Conservation (phyloP, 1,140 invertebrate species). For the Diprion similis region DNA sequence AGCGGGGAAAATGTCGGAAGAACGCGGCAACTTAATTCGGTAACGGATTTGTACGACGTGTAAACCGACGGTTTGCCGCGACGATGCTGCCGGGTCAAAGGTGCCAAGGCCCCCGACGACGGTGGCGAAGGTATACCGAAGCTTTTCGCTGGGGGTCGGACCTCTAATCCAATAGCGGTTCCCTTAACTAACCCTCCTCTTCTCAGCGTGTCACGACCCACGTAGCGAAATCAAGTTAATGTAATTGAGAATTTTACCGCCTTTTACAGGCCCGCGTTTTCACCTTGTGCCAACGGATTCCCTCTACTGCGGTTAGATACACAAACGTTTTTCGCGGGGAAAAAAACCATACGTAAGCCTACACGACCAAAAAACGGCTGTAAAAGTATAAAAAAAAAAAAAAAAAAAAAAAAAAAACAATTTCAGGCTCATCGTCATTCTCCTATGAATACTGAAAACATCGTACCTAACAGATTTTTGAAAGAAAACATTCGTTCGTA, state of each 20-base stretch:
- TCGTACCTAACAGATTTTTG: too few species aligned
- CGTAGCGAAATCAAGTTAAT: constrained; percentile 49
- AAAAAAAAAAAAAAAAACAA: too few species aligned
- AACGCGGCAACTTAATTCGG: neutral
- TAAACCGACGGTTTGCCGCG: constrained; percentile 41
- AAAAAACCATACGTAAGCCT: too few species aligned
- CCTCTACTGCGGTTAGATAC: too few species aligned
- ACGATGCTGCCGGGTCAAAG: constrained; percentile 8
- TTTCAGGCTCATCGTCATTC: neutral
- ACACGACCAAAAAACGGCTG: too few species aligned
- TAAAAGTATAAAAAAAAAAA: too few species aligned
- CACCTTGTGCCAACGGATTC: too few species aligned
- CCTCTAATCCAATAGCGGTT: constrained; percentile 54
- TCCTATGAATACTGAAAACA: too few species aligned
- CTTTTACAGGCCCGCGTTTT: constrained; percentile 29
- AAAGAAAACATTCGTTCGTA: too few species aligned
- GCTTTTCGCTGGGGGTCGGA: constrained; percentile 20
- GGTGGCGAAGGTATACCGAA: neutral
- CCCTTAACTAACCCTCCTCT: constrained; percentile 48
- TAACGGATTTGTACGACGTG: constrained; percentile 50
- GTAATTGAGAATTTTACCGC: constrained; percentile 51
- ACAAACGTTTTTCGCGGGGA: too few species aligned
- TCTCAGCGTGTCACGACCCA: constrained; percentile 38
- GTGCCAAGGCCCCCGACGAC: neutral
- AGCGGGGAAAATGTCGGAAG: neutral